Percentiles rank a stretch among this genome's conserved stretches.
Conservation (phyloP, 2,888 invertebrate species). For the Acronicta leporina region DNA sequence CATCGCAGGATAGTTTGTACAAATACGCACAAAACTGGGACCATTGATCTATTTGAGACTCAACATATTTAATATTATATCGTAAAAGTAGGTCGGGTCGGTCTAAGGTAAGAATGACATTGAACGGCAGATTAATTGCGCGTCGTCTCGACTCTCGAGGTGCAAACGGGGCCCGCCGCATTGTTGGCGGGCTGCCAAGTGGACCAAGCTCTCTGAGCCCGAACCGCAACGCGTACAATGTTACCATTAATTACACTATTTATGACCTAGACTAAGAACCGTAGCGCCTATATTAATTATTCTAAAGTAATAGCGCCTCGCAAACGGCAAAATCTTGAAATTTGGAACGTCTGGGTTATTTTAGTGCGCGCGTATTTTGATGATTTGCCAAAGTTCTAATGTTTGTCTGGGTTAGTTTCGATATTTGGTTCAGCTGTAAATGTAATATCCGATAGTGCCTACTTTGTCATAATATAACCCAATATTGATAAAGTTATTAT, state of each 20-base stretch:
- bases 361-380: conserved; percentile 48
- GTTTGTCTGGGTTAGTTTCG: conserved; percentile 34
- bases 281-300: conserved; percentile 19
- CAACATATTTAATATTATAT: conserved; percentile 44
- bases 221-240: conserved; percentile 52
- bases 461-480: no score
- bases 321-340: conserved; percentile 39
- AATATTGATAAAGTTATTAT: no score
- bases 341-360: conserved; percentile 51
- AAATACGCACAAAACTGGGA: conserved; percentile 30
- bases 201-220: conserved; percentile 62
- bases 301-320: conserved; percentile 27
- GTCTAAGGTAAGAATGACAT: conserved; percentile 76
- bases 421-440: conserved; percentile 42
- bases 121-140: conserved; percentile 69
- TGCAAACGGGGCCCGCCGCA: conserved; percentile 64
- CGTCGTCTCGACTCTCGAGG: conserved; percentile 64
- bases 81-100: conserved; percentile 72
- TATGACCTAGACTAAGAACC: conserved; percentile 62
- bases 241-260: conserved; percentile 41
- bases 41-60: conserved; percentile 32
- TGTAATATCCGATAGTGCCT: conserved; percentile 1
- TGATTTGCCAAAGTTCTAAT: conserved; percentile 48
- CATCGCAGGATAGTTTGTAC: conserved; percentile 1
- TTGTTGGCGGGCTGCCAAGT: conserved; percentile 76